A percentile compares a stretch with the other conserved stretches of the same genome.
phyloP scores from a whole-genome alignment of 2,888 invertebrate species.

The Philopedon plagiatum region DNA sequence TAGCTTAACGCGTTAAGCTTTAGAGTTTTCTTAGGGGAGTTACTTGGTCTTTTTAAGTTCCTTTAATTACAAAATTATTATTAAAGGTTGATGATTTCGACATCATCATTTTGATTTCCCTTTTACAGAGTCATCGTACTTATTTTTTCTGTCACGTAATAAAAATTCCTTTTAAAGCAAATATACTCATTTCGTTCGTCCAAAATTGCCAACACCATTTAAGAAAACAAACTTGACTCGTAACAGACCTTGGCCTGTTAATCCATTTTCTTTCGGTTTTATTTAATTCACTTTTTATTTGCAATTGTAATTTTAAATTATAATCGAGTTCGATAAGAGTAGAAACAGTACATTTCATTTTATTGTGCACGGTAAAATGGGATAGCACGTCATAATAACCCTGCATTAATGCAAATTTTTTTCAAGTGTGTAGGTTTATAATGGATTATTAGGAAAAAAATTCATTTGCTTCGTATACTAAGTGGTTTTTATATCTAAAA shows the following conservation, averaged over 20 bases:
- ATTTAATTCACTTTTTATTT: conserved; percentile 12
- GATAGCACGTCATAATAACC: neutral
- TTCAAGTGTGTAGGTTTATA: neutral
- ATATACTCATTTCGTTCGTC: neutral
- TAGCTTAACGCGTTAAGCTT: too few species aligned
- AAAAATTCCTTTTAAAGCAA: neutral
- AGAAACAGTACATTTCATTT: neutral
- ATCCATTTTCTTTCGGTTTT: conserved; percentile 25
- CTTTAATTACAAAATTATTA: too few species aligned
- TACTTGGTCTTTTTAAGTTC: too few species aligned
- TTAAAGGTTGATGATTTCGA: too few species aligned
- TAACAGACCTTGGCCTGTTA: conserved; percentile 30
- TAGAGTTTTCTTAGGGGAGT: too few species aligned
- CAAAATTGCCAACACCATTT: conserved; percentile 6
- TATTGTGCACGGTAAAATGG: neutral
- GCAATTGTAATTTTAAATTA: conserved; percentile 23
- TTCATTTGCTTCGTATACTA: too few species aligned
- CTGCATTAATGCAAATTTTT: conserved; percentile 6
- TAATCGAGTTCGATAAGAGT: conserved; percentile 15
- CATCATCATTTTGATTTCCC: too few species aligned
- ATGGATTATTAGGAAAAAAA: neutral
- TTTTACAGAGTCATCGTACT: too few species aligned
- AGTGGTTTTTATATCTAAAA: too few species aligned
- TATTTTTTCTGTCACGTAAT: neutral
- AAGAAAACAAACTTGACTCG: conserved; percentile 8